Evolutionary conservation across 2,113 vertebrate species (phyloP).

Genomic region (Porphyrio hochstetteri): DNA sequence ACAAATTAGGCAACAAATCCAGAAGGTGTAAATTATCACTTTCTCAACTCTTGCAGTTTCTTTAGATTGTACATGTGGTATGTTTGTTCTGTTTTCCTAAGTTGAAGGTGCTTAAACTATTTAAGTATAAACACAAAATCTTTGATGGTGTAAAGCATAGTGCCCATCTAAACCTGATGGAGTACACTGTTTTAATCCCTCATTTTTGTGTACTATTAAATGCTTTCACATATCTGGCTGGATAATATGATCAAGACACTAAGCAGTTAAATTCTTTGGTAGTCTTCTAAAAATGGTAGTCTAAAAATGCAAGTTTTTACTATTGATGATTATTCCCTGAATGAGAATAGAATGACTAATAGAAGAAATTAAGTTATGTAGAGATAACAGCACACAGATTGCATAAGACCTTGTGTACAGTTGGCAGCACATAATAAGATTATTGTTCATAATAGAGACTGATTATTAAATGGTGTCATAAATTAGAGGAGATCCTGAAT

Average conservation of each 20-base stretch:
- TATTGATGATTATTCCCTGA: neutral
- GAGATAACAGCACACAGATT: neutral
- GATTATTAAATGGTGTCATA: constrained; percentile 12
- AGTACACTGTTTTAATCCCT: neutral
- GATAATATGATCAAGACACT: neutral
- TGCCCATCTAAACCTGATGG: neutral
- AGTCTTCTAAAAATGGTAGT: neutral
- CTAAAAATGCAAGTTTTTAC: neutral
- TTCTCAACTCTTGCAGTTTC: neutral
- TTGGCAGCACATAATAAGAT: neutral
- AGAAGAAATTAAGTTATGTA: neutral
- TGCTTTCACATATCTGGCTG: neutral
- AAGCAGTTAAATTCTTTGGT: neutral
- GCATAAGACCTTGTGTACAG: neutral
- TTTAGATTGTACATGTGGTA: neutral
- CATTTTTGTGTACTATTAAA: neutral
- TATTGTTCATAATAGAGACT: neutral
- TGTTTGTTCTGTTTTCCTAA: neutral
- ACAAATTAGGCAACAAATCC: neutral
- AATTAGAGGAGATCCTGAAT: neutral
- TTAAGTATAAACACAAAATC: neutral
- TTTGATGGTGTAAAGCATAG: neutral
- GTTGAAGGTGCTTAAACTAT: neutral
- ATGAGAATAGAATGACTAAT: neutral
- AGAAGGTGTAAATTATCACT: neutral